Evolutionary conservation across 2,797 vertebrate species (phyloP), one percentile per base, ranked within the genome.

Genomic region (Tangara arthus): DNA sequence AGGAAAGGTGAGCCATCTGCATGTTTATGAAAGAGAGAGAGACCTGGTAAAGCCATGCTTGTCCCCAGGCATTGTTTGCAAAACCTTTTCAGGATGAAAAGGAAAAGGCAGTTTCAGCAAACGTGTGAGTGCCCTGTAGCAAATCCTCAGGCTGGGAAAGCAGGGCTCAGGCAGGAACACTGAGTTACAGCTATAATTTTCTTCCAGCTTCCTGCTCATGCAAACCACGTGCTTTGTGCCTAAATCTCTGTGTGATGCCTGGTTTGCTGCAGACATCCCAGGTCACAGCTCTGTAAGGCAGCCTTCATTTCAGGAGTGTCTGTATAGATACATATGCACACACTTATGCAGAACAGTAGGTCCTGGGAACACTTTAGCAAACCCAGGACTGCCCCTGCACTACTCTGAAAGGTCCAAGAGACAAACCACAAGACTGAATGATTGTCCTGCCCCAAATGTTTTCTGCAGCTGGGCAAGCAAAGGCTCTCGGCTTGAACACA

Each of bases 241-340:
- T 50, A 76, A 76, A 82, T 32, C 46, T 57, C 68, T 4, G 1
- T 39, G 44, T 0, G 22, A 28, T 52, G 32, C 17, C 49, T 63
- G 35, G 42, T 70, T 69, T 60, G 52, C 59, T 56, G 30, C 72
- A 82, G 66, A 63, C 47, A 47, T 24, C 35, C 34, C 41, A n/a
- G 56, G 72, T n/a, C n/a, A 41, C 0, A 5, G 52, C 49, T 68
- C 46, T 47, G 19, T 28, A 28, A 76, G 41, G 59, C 78, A 77
- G 65, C 27, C n/a, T 50, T 44, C 0, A 1, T 68, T 69, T 64
- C 57, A 47, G 24, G 10, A 44, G 35, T 7, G 1, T 30, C 1
- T 41, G 4, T 10, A 11, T 4, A 15, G 19, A 24, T 3, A 8
- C 6, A 8, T 27, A 9, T 2, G 1, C 15, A 8, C 3, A 30